Percentiles rank a stretch among this genome's conserved stretches.
These are phyloP conservation scores for Oligia strigilis DNA, from an alignment of 2,888 invertebrate genomes.

Conservation along the genomic window DNA sequence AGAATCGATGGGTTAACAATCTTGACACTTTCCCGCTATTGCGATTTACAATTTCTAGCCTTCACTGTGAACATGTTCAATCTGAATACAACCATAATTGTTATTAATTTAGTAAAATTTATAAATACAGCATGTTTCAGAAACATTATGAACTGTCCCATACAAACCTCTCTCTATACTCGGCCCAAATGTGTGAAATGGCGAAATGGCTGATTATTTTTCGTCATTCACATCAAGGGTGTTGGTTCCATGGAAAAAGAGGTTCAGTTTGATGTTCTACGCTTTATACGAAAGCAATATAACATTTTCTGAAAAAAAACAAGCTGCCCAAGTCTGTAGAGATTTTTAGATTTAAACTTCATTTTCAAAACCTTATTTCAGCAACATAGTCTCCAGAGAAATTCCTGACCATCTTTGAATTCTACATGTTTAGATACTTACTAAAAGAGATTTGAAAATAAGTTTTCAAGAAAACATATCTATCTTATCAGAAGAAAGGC, in stretches of 20 bases:
- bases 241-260: no score
- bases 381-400: constrained; percentile 15
- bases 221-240: no score
- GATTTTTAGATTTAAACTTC: background rate
- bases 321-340: background rate
- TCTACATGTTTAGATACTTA: constrained; percentile 9
- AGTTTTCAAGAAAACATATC: constrained; percentile 17
- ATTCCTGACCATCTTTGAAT: constrained; percentile 21
- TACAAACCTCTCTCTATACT: no score
- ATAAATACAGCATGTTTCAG: no score
- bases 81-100: background rate
- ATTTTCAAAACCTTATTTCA: constrained; percentile 25
- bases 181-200: no score
- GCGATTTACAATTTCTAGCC: constrained; percentile 16
- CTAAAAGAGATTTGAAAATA: constrained; percentile 19
- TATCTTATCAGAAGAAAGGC: background rate
- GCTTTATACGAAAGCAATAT: background rate
- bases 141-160: no score
- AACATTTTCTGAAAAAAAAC: background rate
- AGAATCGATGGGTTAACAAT: constrained; percentile 31
- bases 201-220: no score
- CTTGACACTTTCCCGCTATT: constrained; percentile 25
- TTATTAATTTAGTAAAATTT: background rate
- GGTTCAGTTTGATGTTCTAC: background rate
- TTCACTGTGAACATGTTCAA: background rate